phyloP scores from a whole-genome alignment of 2,797 vertebrate species.

The Ciconia nigra region DNA sequence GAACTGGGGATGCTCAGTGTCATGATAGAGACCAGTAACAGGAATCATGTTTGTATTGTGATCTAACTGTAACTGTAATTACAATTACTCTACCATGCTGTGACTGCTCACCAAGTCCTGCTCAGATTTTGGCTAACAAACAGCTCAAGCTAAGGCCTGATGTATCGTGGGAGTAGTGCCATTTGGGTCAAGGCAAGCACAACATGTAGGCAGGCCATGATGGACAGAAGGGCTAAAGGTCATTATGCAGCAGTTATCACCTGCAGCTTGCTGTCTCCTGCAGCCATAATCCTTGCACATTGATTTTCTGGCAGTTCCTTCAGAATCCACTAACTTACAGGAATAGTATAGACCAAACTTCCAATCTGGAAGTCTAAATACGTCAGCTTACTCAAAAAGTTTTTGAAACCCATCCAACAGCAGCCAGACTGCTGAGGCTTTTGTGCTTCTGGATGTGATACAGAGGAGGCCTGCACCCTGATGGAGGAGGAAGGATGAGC shows the following conservation, averaged over 20 bases:
- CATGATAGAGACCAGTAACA: neutral
- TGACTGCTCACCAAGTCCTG: neutral
- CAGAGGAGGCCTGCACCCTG: neutral
- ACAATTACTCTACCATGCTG: neutral
- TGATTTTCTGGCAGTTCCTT: neutral
- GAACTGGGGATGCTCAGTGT: neutral
- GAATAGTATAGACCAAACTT: neutral
- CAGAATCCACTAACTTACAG: neutral
- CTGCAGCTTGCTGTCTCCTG: neutral
- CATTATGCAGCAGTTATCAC: fast-evolving
- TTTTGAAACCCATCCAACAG: neutral
- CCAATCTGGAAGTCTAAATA: neutral
- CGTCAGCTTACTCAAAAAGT: neutral
- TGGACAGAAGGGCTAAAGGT: neutral
- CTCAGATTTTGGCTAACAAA: neutral
- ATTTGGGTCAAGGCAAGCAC: neutral
- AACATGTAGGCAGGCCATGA: neutral
- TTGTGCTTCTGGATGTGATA: neutral
- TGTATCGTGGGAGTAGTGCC: neutral
- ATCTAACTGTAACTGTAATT: neutral
- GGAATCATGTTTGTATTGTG: neutral
- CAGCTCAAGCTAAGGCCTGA: neutral
- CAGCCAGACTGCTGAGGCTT: neutral
- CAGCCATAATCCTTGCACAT: neutral
- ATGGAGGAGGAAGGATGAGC: neutral